Evolutionary conservation across 2,113 vertebrate genomes (phyloP).

Genomic region (Channa maculata): DNA sequence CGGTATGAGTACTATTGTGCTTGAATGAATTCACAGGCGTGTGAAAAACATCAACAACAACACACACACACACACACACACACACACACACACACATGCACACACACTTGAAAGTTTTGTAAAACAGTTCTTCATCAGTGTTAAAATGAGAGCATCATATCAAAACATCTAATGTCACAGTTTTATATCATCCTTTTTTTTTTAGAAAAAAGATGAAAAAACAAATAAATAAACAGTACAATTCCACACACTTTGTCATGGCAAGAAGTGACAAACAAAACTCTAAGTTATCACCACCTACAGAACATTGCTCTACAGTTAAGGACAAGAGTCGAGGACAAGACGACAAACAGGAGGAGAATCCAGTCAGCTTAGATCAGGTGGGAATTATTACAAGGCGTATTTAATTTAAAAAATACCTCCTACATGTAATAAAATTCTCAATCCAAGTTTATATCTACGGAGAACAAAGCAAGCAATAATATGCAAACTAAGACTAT

Average conservation of each 20-base stretch:
- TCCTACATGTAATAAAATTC: conserved; percentile 40
- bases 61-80: conserved; percentile 29
- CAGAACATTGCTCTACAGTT: conserved; percentile 48
- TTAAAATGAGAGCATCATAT: conserved; percentile 69
- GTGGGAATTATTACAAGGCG: conserved; percentile 14
- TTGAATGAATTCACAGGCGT: conserved; percentile 49
- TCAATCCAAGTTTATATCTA: conserved; percentile 31
- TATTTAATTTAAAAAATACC: background rate
- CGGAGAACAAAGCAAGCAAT: conserved; percentile 38
- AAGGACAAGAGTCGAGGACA: conserved; percentile 35
- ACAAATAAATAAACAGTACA: conserved; percentile 43
- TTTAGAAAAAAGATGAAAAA: conserved; percentile 47
- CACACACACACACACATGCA: background rate
- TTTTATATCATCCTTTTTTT: conserved; percentile 34
- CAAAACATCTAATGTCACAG: conserved; percentile 63
- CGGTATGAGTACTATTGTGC: conserved; percentile 49
- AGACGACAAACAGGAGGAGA: conserved; percentile 16
- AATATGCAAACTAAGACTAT: conserved; percentile 33
- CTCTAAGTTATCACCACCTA: conserved; percentile 50
- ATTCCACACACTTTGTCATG: conserved; percentile 63
- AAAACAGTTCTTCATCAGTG: conserved; percentile 55
- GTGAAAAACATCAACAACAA: conserved; percentile 33
- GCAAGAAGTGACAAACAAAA: conserved; percentile 61
- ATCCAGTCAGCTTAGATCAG: conserved; percentile 26
- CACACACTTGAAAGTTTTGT: conserved; percentile 37